Conservation (phyloP, 2,888 invertebrate species). For the Xylophagus ater region DNA sequence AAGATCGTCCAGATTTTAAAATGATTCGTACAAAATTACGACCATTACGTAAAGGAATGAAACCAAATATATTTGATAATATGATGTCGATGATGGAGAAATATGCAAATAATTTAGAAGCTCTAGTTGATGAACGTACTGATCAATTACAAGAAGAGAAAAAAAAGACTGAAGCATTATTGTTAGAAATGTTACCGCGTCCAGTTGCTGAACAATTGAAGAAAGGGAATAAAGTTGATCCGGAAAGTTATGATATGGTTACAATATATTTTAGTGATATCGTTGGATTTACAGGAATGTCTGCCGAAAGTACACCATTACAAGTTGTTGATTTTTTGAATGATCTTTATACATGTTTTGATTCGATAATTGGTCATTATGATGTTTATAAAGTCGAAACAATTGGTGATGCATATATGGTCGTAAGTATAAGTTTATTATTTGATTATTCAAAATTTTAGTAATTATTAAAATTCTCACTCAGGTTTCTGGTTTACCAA, state of each 20-base stretch:
- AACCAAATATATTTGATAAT: constrained; percentile 92
- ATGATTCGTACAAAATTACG: constrained; percentile 64
- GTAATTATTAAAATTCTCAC: not conserved
- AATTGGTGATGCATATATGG: constrained; percentile 89
- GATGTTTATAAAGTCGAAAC: constrained; percentile 92
- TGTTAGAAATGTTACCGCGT: constrained; percentile 79
- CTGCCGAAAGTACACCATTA: constrained; percentile 80
- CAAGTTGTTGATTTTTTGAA: constrained; percentile 90
- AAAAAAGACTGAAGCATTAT: constrained; percentile 84
- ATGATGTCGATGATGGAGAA: constrained; percentile 99
- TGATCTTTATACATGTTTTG: constrained; percentile 89
- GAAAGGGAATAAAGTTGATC: constrained; percentile 77
- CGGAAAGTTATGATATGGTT: constrained; percentile 74
- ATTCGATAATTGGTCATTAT: constrained; percentile 84
- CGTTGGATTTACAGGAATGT: constrained; percentile 86
- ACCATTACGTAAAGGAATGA: constrained; percentile 82
- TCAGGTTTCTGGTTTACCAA: constrained; percentile 76
- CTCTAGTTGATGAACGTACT: constrained; percentile 84
- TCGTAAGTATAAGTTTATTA: constrained; percentile 46
- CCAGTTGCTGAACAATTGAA: constrained; percentile 90
- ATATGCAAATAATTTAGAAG: constrained; percentile 90
- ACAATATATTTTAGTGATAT: constrained; percentile 95
- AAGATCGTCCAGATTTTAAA: constrained; percentile 75
- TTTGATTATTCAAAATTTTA: not conserved
- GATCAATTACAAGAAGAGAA: constrained; percentile 91